These are phyloP conservation scores for Carassius gibelio DNA, from an alignment of 2,113 vertebrate species.

Conservation along the genomic window DNA sequence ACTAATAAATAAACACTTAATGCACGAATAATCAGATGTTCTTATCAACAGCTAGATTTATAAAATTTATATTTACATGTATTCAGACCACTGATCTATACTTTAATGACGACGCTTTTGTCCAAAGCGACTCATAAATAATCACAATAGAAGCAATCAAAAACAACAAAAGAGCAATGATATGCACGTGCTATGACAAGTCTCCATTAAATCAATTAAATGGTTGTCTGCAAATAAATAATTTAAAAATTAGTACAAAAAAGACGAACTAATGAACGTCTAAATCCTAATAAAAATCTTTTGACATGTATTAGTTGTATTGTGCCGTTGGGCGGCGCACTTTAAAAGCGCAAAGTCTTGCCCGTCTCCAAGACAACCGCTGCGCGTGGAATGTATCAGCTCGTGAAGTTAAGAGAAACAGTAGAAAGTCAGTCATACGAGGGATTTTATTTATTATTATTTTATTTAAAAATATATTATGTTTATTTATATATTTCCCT, in stretches of 20 bases:
- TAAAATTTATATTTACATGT: no score
- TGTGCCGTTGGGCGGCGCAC: slow-evolving; percentile 43
- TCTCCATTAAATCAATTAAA: neutral
- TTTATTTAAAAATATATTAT: neutral
- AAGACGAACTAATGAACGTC: no score
- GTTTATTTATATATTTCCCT: neutral
- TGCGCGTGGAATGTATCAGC: slow-evolving; percentile 61
- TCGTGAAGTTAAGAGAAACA: neutral
- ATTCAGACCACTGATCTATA: no score
- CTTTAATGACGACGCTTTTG: no score
- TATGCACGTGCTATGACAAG: no score
- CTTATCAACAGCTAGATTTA: neutral
- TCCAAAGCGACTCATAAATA: no score
- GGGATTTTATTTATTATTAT: rapidly evolving
- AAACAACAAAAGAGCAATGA: no score
- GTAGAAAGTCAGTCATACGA: neutral
- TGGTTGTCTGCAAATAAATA: neutral
- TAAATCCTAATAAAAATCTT: neutral
- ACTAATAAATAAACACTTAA: no score
- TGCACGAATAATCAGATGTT: neutral
- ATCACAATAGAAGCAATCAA: no score
- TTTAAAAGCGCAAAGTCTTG: slow-evolving; percentile 42
- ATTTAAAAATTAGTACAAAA: neutral
- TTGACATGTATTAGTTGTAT: neutral
- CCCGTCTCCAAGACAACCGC: slow-evolving; percentile 67